Conservation (phyloP, 2,888 invertebrate genomes). For the Cancer borealis region DNA sequence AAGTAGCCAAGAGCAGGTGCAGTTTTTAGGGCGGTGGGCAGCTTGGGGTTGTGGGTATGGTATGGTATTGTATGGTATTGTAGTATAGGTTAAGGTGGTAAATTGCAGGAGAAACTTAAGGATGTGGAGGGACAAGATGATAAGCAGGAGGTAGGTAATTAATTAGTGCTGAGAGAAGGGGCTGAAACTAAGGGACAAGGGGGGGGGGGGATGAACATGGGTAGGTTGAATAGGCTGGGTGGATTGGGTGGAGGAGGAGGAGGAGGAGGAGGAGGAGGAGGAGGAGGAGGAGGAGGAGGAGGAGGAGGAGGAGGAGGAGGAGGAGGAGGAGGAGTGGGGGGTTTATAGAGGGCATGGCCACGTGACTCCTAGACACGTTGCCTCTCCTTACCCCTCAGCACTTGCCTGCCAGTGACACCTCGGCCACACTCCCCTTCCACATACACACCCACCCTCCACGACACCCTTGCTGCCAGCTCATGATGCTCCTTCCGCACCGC, state of each 20-base stretch:
- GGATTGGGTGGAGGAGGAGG: background rate
- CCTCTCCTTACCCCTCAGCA: background rate
- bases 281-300: background rate
- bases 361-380: conserved; percentile 20
- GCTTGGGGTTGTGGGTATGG: background rate
- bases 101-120: background rate
- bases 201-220: background rate
- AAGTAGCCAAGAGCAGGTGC: background rate
- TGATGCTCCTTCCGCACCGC: background rate
- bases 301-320: background rate
- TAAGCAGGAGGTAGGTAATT: background rate
- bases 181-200: background rate
- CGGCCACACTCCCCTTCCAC: background rate
- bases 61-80: background rate
- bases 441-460: background rate
- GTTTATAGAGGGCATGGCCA: background rate
- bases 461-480: background rate
- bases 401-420: conserved; percentile 16
- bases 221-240: background rate
- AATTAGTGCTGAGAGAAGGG: background rate
- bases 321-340: background rate
- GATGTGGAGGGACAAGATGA: background rate
- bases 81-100: background rate
- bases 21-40: background rate
- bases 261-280: background rate